Evolutionary conservation across 37 sponge, comb jelly and placozoan genomes (phyloP).

Genomic region (Diacarnus erythraeanus): DNA sequence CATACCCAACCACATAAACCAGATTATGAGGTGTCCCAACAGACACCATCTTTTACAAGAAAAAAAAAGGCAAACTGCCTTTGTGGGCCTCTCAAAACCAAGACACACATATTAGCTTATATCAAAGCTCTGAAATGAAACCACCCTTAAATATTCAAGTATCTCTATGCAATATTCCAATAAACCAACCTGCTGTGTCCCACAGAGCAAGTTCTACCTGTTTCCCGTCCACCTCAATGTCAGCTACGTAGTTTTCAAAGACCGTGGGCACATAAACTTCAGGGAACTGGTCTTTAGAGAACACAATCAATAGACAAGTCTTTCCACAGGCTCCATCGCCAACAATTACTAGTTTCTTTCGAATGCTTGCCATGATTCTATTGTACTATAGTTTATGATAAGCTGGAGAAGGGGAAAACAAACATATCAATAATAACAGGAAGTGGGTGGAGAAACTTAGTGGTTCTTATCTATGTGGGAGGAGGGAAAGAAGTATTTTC

Average conservation of each 20-base stretch:
- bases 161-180: too few relatives aligned
- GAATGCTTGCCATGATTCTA: constrained; percentile 80
- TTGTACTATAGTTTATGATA: too few relatives aligned
- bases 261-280: constrained; percentile 97
- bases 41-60: too few relatives aligned
- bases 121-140: too few relatives aligned
- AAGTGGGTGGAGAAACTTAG: not conserved
- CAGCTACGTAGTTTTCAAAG: constrained; percentile 98
- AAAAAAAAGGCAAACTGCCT: too few relatives aligned
- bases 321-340: constrained; percentile 99
- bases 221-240: constrained; percentile 93
- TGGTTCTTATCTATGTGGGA: too few relatives aligned
- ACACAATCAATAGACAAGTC: constrained; percentile 96
- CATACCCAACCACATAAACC: too few relatives aligned
- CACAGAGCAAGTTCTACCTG: constrained; percentile 93
- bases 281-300: constrained; percentile 97
- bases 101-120: too few relatives aligned
- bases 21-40: too few relatives aligned
- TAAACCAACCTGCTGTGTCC: constrained; percentile 99
- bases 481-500: too few relatives aligned
- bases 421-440: not conserved
- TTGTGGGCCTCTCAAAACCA: too few relatives aligned
- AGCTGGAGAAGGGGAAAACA: not conserved
- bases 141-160: not conserved
- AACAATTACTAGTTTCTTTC: constrained; percentile 96